These are phyloP conservation scores for Meteorus cinctellus DNA, from an alignment of 2,888 invertebrate genomes.

Conservation along the genomic window DNA sequence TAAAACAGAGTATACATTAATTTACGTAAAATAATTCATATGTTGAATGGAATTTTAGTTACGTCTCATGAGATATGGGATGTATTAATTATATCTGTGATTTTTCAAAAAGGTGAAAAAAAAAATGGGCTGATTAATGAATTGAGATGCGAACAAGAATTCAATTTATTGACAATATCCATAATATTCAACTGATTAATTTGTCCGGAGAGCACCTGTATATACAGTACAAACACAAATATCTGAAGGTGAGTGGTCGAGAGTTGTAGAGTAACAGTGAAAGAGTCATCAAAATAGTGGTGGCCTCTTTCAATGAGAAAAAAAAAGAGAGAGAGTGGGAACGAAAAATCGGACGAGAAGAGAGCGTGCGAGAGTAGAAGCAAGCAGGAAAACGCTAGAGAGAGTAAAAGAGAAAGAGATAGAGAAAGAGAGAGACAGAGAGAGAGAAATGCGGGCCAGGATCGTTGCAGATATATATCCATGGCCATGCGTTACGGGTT, in stretches of 20 bases:
- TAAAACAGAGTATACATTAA: no score
- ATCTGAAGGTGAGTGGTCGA: background rate
- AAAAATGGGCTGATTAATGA: background rate
- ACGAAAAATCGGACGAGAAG: conserved; percentile 40
- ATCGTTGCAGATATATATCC: conserved; percentile 72
- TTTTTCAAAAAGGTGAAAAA: background rate
- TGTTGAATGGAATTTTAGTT: no score
- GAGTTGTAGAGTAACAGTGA: conserved; percentile 48
- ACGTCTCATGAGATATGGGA: no score
- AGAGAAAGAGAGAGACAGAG: conserved; percentile 42
- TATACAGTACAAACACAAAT: background rate
- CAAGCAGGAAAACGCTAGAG: conserved; percentile 49
- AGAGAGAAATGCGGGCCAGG: conserved; percentile 51
- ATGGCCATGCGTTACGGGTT: conserved; percentile 74
- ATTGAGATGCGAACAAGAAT: background rate
- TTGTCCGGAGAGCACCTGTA: background rate
- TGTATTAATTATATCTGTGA: no score
- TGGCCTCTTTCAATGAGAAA: conserved; percentile 53
- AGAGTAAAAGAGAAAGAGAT: conserved; percentile 45
- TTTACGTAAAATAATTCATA: no score
- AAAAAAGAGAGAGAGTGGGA: background rate
- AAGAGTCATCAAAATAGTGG: conserved; percentile 67
- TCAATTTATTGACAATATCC: background rate
- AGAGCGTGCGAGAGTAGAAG: conserved; percentile 35
- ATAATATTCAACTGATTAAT: background rate